Conservation (phyloP, 2,888 invertebrate species). For the Cephus pulcher region DNA sequence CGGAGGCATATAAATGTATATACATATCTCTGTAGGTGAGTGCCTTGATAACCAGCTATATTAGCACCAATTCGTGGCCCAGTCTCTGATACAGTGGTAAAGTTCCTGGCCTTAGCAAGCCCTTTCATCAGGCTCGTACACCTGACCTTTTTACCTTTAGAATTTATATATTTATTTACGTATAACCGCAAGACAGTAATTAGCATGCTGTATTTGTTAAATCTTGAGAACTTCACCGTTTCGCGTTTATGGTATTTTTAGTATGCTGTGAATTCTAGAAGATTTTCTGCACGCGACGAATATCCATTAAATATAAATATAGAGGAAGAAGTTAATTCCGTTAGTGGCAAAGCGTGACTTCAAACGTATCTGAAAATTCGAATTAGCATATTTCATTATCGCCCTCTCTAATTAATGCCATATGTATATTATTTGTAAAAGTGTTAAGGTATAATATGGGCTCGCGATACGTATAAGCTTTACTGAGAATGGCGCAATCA, state of each 20-base stretch:
- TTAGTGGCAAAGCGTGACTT: constrained; percentile 6
- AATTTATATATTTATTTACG: neutral
- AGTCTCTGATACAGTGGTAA: neutral
- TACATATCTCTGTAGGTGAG: neutral
- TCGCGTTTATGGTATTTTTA: neutral
- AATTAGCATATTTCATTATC: constrained; percentile 21
- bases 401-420: constrained; percentile 13
- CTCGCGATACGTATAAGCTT: neutral
- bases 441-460: neutral
- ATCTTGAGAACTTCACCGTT: neutral
- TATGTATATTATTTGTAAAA: constrained; percentile 9
- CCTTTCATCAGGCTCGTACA: neutral
- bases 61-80: neutral
- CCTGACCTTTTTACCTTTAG: neutral
- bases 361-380: constrained; percentile 9
- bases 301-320: neutral
- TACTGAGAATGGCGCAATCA: neutral
- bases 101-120: neutral
- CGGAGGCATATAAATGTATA: no score
- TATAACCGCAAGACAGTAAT: neutral
- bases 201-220: neutral
- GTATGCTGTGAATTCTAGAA: neutral
- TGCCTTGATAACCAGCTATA: neutral
- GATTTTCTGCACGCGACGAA: neutral
- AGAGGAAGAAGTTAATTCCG: neutral